Evolutionary conservation across 2,888 invertebrate genomes (phyloP).

Genomic region (Acrobasis repandana): DNA sequence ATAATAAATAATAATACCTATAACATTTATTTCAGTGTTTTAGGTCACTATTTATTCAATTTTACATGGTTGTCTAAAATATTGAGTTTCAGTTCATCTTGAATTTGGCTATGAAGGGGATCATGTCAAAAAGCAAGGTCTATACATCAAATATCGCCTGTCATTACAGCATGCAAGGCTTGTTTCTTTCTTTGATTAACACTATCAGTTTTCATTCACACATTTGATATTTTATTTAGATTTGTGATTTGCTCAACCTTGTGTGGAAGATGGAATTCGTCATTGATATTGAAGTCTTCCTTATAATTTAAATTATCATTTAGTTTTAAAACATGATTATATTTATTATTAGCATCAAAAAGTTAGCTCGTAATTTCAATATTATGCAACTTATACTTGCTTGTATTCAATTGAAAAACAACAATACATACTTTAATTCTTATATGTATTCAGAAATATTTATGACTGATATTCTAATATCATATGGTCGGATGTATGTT

Average conservation of each 20-base stretch:
- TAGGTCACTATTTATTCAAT: too few species aligned
- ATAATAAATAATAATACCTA: not conserved
- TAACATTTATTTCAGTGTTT: too few species aligned
- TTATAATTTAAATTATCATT: too few species aligned
- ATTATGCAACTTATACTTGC: not conserved
- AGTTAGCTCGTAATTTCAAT: too few species aligned
- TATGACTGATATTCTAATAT: conserved; percentile 10
- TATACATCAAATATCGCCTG: not conserved
- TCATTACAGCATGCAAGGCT: not conserved
- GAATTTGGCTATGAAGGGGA: not conserved
- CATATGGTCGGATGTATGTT: conserved; percentile 12
- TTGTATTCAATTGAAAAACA: not conserved
- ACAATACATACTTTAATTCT: not conserved
- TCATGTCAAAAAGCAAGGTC: not conserved
- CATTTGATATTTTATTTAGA: conserved; percentile 10
- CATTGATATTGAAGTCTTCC: not conserved
- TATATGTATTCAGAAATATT: not conserved
- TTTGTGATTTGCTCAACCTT: conserved; percentile 8
- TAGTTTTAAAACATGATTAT: too few species aligned
- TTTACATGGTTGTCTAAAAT: too few species aligned
- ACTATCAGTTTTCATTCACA: conserved; percentile 10
- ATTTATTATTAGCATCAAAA: too few species aligned
- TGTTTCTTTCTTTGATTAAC: conserved; percentile 5
- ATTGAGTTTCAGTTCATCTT: not conserved
- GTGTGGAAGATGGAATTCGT: not conserved